Conservation (phyloP, 2,888 invertebrate genomes). For the Chrysolina oricalcia region DNA sequence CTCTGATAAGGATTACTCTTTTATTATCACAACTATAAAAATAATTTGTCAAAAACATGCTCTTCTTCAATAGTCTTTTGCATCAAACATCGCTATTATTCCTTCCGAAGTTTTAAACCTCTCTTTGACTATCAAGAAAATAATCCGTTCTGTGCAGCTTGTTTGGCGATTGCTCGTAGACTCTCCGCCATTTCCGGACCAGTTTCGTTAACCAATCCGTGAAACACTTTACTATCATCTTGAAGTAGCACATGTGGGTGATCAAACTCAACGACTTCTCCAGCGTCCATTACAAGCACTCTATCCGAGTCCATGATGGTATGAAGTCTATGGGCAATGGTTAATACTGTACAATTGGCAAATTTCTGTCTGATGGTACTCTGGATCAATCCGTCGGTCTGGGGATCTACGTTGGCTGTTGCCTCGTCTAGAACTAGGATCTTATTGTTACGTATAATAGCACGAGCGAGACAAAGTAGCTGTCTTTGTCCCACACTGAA, state of each 20-base stretch:
- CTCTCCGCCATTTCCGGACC: slow-evolving; percentile 70
- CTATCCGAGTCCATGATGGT: slow-evolving; percentile 91
- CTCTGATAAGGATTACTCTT: no score
- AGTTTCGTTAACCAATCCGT: slow-evolving; percentile 79
- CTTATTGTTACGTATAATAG: slow-evolving; percentile 71
- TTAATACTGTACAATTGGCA: slow-evolving; percentile 84
- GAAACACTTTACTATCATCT: slow-evolving; percentile 54
- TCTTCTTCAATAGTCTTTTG: background rate
- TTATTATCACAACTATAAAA: no score
- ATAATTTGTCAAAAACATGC: no score
- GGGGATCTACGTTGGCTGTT: slow-evolving; percentile 86
- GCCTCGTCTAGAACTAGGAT: slow-evolving; percentile 77
- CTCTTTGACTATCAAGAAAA: background rate
- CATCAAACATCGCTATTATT: no score
- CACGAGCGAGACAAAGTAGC: slow-evolving; percentile 81
- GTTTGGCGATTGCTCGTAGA: slow-evolving; percentile 55
- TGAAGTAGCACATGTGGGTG: slow-evolving; percentile 81
- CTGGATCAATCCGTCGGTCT: slow-evolving; percentile 85
- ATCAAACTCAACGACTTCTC: slow-evolving; percentile 83
- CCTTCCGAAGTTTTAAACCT: no score
- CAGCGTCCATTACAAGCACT: slow-evolving; percentile 86
- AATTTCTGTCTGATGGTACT: slow-evolving; percentile 84
- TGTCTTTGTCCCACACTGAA: slow-evolving; percentile 76
- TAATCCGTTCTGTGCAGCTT: slow-evolving; percentile 30
- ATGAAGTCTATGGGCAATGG: slow-evolving; percentile 87